Evolutionary conservation across 2,888 invertebrate species (phyloP), one percentile per base, ranked within the genome.

Genomic region (Diloba caeruleocephala): DNA sequence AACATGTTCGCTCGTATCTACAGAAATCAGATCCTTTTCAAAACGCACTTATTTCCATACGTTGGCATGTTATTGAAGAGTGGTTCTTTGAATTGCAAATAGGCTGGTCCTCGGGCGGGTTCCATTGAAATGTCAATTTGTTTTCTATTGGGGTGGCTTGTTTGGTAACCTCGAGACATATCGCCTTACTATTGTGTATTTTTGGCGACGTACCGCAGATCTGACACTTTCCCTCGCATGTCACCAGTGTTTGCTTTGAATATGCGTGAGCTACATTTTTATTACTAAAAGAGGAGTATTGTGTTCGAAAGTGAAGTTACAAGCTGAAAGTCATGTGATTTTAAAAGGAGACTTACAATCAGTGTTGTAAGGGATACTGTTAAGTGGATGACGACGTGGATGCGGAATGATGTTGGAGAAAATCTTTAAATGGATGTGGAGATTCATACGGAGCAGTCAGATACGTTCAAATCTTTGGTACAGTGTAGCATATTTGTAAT

Each of bases 101-200:
- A 82, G 75, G 79, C 70, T 61, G 79, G 85, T 84, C 88, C 84
- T 83, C 81, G 82, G 85, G 83, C 82, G 82, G 80, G 80, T 79
- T 74, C 88, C 80, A 92, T 92, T 90, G 89, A 92, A 90, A 91
- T 87, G 92, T 90, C 92, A 92, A 92, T 92, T 92, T 92, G 90
- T 93, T 92, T 91, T 90, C 90, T 88, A 89, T 90, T 85, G 88
- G 89, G 89, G 87, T 85, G 64, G 60, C 49, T 73, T 64, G 71
- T 84, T 81, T 77, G 82, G 81, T 78, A 79, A 79, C 78, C 71
- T 71, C 74, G 74, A 71, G 82, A 81, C 84, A 84, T 84, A 87
- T 84, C 85, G 82, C 56, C 78, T 81, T 75, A 74, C 82, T 78
- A 78, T 87, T 83, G 82, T 85, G 76, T 73, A 70, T 71, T 77